Evolutionary conservation across 2,888 invertebrate genomes (phyloP).

Genomic region (Anodontia alba): DNA sequence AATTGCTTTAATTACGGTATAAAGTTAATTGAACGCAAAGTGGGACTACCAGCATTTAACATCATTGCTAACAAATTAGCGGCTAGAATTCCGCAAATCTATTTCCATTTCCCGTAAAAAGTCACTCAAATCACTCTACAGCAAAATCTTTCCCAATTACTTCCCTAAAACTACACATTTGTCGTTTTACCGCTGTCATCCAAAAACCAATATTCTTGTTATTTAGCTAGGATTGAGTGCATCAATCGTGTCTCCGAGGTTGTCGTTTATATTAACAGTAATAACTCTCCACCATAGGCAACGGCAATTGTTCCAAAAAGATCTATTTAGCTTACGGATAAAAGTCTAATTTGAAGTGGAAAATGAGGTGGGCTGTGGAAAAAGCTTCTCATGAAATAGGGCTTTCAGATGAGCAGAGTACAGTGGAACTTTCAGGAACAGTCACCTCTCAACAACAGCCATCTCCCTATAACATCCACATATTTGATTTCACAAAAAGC

Average conservation of each 20-base stretch:
- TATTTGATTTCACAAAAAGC: too few relatives aligned
- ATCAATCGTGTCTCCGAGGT: constrained; percentile 12
- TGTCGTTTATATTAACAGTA: constrained; percentile 14
- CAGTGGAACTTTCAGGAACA: too few relatives aligned
- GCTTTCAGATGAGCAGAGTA: too few relatives aligned
- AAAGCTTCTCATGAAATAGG: too few relatives aligned
- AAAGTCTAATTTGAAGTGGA: neutral
- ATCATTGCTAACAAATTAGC: constrained; percentile 12
- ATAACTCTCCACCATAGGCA: neutral
- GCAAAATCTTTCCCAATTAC: constrained; percentile 13
- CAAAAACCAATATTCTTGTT: constrained; percentile 15
- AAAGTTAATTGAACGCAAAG: neutral
- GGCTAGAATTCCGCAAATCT: neutral
- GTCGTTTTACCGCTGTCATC: constrained; percentile 16
- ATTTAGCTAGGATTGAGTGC: neutral
- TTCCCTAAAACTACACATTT: neutral
- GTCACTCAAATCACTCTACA: neutral
- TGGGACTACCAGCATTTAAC: neutral
- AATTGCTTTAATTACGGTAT: constrained; percentile 1
- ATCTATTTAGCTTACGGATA: neutral
- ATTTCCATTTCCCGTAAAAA: neutral
- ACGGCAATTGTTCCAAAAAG: neutral
- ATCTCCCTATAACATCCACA: too few relatives aligned
- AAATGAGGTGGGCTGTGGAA: neutral
- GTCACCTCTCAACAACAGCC: too few relatives aligned